phyloP scores from a whole-genome alignment of 2,888 invertebrate species.

The Heliconius cydno region DNA sequence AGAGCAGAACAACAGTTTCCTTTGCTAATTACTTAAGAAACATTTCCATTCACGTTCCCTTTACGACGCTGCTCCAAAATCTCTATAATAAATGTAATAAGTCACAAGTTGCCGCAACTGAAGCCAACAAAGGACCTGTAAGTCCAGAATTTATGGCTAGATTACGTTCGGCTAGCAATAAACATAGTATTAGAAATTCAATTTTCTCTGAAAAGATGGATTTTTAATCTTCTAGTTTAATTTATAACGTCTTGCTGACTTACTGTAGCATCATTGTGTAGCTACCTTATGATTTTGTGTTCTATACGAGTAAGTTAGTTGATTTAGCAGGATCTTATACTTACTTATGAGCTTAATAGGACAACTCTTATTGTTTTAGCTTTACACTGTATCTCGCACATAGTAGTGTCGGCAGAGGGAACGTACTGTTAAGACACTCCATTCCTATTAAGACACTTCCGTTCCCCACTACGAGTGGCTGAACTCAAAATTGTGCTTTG shows the following conservation, averaged over 20 bases:
- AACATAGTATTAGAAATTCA: slow-evolving; percentile 9
- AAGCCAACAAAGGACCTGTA: slow-evolving; percentile 14
- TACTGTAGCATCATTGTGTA: background rate
- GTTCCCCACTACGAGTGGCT: background rate
- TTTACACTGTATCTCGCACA: background rate
- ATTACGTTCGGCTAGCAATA: slow-evolving; percentile 12
- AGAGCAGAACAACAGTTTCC: background rate
- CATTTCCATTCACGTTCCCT: background rate
- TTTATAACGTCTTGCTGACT: slow-evolving; percentile 2
- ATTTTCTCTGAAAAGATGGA: background rate
- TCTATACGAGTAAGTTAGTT: too few species aligned
- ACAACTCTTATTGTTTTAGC: background rate
- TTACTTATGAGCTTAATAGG: too few species aligned
- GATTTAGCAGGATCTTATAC: too few species aligned
- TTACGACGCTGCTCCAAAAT: background rate
- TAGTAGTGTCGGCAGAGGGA: background rate
- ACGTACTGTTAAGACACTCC: background rate
- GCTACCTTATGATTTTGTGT: too few species aligned
- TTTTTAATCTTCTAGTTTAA: slow-evolving; percentile 1
- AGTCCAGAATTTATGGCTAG: slow-evolving; percentile 16
- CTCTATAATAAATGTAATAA: slow-evolving; percentile 27
- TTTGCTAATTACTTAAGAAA: slow-evolving; percentile 7
- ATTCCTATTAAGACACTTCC: background rate
- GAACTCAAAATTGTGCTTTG: background rate
- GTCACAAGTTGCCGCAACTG: slow-evolving; percentile 36